Percentiles rank a stretch among this genome's conserved stretches.
phyloP scores from a whole-genome alignment of 2,888 invertebrate genomes.

The Latrodectus hesperus region DNA sequence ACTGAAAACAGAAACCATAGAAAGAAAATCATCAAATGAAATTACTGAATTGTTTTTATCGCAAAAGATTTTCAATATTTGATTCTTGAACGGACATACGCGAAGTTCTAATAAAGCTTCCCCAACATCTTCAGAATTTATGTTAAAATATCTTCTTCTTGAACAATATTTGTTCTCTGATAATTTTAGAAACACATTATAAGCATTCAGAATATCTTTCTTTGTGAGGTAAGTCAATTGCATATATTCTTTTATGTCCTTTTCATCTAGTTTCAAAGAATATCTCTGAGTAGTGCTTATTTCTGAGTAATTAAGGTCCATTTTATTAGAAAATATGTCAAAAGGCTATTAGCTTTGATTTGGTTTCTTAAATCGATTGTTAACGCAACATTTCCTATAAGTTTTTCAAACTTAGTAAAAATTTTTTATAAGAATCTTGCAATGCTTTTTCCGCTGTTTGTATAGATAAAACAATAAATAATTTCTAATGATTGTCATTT shows the following conservation, averaged over 20 bases:
- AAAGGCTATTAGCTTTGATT: no score
- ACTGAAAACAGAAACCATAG: background rate
- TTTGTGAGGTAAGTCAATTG: background rate
- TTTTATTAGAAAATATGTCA: background rate
- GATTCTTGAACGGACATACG: background rate
- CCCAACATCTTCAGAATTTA: background rate
- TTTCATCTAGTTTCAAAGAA: background rate
- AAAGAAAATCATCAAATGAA: background rate
- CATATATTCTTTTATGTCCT: background rate
- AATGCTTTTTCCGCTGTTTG: no score
- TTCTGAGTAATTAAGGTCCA: background rate
- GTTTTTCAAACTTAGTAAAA: no score
- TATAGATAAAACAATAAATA: no score
- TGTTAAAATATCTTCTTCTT: background rate
- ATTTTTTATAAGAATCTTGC: no score
- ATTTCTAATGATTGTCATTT: no score
- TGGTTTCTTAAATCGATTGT: no score
- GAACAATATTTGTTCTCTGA: background rate
- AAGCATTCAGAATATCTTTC: background rate
- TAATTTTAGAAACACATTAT: background rate
- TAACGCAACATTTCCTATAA: no score
- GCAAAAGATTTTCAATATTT: background rate
- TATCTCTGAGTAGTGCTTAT: background rate
- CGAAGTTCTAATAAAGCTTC: background rate
- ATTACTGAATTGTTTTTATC: background rate